Base-by-base conservation (phyloP, 2,113 vertebrate genomes). In the Tenrec ecaudatus region DNA sequence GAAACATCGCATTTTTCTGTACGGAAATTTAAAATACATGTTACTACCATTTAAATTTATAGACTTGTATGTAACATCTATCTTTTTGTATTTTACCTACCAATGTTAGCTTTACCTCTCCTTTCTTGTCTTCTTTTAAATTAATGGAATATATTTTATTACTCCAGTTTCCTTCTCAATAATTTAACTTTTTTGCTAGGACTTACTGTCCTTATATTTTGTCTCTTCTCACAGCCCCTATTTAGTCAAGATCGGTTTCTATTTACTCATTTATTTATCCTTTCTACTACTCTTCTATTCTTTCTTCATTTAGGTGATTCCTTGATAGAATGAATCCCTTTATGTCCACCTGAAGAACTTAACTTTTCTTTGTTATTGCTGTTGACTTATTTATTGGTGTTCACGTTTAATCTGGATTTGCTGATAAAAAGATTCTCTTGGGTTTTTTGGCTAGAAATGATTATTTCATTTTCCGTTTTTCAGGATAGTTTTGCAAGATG, bases 1-100 rank as follows among this genome's bases (percentile, higher is more conserved):
- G 94, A 94, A 95, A 75, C 29, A 81, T 36, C 6, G 27, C 40
- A 29, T 75, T 91, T 85, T 43, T 78, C 64, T 85, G 78, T 75
- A 93, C 79, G 57, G 71, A 77, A 84, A 36, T 71, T 88, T 82
- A 66, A 2, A 40, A 94, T 66, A 71, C 31, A 40, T 43, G 77
- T 22, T 43, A 78, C 6, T 53, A 58, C 2, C 57, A 58, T 57
- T 71, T 38, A 91, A 36, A 73, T 36, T 36, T 73, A 17, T 20
- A 71, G n/a, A 19, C 85, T 77, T 77, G 77, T 89, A 40, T 89
- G 43, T 58, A 87, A 38, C 3, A 53, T 82, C 85, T 75, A n/a
- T 12, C 40, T 17, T 19, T 82, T 84, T 84, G 79, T 33, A 62
- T 84, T 69, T 81, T 33, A 69, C 15, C 31, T 79, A 68, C 40